These are phyloP conservation scores for Onychostoma macrolepis DNA, from an alignment of 2,113 vertebrate genomes.

Conservation along the genomic window DNA sequence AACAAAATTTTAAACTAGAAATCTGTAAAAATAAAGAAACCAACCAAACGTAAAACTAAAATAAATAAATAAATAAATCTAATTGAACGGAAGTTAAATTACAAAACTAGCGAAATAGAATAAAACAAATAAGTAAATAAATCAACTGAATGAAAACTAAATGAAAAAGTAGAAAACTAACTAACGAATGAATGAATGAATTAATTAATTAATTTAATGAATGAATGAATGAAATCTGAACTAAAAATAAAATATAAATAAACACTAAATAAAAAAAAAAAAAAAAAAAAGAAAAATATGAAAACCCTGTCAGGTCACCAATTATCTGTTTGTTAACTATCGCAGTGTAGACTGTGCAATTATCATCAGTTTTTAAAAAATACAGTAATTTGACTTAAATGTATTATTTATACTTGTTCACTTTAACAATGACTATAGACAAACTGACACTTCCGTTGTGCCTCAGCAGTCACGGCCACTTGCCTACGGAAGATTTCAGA, in stretches of 20 bases:
- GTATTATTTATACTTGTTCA: not conserved
- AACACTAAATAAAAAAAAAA: not conserved
- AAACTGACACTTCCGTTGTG: not conserved
- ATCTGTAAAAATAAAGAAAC: not conserved
- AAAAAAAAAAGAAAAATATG: not conserved
- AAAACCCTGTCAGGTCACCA: not conserved
- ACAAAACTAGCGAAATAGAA: no score
- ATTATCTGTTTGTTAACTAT: not conserved
- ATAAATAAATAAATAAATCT: no score
- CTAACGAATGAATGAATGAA: no score
- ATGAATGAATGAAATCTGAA: no score
- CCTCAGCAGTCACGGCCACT: not conserved
- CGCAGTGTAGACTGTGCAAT: not conserved
- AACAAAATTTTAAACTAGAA: not conserved
- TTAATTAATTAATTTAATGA: no score
- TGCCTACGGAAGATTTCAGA: constrained; percentile 8
- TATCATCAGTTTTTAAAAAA: not conserved
- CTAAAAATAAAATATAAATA: not conserved
- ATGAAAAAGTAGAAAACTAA: no score
- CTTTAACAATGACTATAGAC: not conserved
- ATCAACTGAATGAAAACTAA: not conserved
- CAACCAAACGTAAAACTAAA: not conserved
- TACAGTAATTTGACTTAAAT: not conserved
- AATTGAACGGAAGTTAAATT: no score
- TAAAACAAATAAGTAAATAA: no score